These are phyloP conservation scores for Nomada flava DNA, from an alignment of 2,888 invertebrate genomes.

Conservation along the genomic window DNA sequence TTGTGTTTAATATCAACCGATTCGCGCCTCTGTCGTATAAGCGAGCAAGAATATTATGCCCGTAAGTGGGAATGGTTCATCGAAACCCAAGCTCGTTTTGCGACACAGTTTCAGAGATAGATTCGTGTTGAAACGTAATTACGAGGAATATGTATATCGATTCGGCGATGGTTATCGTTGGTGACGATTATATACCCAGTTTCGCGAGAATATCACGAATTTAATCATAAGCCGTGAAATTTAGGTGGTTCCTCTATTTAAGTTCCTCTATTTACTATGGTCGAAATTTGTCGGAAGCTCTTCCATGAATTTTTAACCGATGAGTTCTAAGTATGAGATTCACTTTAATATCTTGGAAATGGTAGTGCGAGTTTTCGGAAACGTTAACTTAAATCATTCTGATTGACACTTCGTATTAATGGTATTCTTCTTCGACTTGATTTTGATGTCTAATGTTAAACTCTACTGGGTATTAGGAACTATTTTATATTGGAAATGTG, in stretches of 20 bases:
- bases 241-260: not conserved
- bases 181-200: not conserved
- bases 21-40: not conserved
- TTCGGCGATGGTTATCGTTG: constrained; percentile 8
- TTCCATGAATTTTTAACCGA: not conserved
- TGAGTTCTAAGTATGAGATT: no score
- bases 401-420: no score
- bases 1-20: constrained; percentile 46
- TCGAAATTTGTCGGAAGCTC: no score
- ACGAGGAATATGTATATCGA: constrained; percentile 1
- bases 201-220: not conserved
- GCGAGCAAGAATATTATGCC: constrained; percentile 19
- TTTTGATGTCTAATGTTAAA: no score
- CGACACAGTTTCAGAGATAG: not conserved
- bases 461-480: no score
- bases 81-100: not conserved
- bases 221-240: not conserved
- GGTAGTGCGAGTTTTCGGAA: no score
- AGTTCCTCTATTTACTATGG: no score
- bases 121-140: not conserved
- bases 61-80: not conserved
- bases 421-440: no score
- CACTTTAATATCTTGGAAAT: no score
- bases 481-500: no score
- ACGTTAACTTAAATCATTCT: no score